Base-by-base conservation (phyloP, 2,113 vertebrate species). In the Ptilorrhoa leucosticta region DNA sequence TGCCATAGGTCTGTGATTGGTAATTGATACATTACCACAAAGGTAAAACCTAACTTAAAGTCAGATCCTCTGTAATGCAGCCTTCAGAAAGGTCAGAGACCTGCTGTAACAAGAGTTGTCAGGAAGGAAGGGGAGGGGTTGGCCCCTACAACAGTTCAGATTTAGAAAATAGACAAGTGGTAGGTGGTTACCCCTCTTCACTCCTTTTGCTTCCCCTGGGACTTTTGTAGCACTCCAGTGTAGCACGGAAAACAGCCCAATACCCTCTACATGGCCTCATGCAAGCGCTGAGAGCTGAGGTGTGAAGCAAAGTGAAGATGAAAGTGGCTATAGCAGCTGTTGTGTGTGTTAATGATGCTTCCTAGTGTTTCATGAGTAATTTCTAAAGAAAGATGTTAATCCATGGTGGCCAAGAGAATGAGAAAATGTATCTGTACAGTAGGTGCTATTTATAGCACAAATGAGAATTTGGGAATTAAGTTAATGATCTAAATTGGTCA, bases 211-310 rank as follows among this genome's bases (percentile, higher is more conserved):
- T 48, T 83, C 26, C 21, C 6, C 40, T 10, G 45, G 50, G 57
- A 21, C 57, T 68, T 65, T 2, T 0, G 26, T 15, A 54, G 10
- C 28, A 87, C 53, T 56, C 6, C n/a, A 47, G 21, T 9, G 19
- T 48, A 22, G 17, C 33, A 27, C 37, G 35, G 22, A 64, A 11
- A 2, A 10, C 18, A 64, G 66, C 37, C 26, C 31, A 10, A 2
- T 4, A 2, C 13, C 1, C 60, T 54, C 24, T 16, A 1, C 1
- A 0, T 20, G 30, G 40, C 48, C 48, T 22, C 1, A 1, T 51
- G 42, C 12, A 40, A 42, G 17, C 44, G 54, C 70, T 92, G 30
- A n/a, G 26, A 71, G 3, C 16, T 7, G 53, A 56, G 39, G 35
- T 30, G 35, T 30, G 35, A 11, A 33, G 47, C 30, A 65, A 27